Evolutionary conservation across 2,113 vertebrate genomes (phyloP).

Genomic region (Ophthalmolycus amberensis): DNA sequence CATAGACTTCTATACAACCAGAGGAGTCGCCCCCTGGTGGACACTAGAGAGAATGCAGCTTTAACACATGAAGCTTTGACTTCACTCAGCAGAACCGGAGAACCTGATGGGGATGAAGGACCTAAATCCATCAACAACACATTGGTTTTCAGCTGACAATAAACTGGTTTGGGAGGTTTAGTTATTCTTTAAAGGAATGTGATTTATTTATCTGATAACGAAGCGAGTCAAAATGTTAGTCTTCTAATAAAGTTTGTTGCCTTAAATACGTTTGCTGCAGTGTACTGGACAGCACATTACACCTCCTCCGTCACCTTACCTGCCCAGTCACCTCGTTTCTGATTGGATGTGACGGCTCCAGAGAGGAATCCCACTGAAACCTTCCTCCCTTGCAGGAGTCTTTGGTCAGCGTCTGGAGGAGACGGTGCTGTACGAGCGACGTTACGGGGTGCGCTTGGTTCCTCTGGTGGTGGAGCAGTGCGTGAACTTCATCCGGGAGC

Average conservation of each 20-base stretch:
- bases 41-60: background rate
- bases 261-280: background rate
- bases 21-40: background rate
- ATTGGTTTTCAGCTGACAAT: background rate
- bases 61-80: background rate
- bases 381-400: constrained; percentile 70
- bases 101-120: background rate
- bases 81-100: too few relatives aligned
- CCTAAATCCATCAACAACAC: too few relatives aligned
- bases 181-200: background rate
- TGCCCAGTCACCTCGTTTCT: background rate
- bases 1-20: background rate
- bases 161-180: background rate
- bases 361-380: background rate
- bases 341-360: background rate
- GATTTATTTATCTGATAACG: background rate
- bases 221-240: background rate
- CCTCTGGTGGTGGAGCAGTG: constrained; percentile 86
- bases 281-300: too few relatives aligned
- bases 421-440: constrained; percentile 82
- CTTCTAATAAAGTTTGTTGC: background rate
- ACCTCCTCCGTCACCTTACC: background rate
- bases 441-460: constrained; percentile 81
- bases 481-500: constrained; percentile 81
- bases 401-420: constrained; percentile 86